Percentiles rank a stretch among this genome's conserved stretches.
Evolutionary conservation across 2,113 vertebrate species (phyloP).

Genomic region (Phalacrocorax carbo): DNA sequence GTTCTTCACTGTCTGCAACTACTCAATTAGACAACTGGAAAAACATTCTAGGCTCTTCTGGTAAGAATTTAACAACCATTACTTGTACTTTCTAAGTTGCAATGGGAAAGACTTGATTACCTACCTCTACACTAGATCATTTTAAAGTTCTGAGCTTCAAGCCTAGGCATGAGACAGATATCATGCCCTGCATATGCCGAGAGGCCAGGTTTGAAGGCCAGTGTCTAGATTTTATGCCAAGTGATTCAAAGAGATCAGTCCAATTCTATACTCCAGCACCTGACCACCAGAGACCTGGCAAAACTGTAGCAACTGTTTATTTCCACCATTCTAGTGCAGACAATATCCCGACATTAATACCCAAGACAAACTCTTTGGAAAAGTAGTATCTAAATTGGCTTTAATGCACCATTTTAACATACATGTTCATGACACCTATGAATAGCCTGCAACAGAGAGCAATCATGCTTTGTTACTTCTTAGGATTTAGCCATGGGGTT

Average conservation of each 20-base stretch:
- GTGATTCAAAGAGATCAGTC: neutral
- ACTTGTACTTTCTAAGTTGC: neutral
- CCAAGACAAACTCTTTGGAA: neutral
- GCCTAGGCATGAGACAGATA: neutral
- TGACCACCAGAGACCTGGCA: neutral
- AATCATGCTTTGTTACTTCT: neutral
- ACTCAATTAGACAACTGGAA: neutral
- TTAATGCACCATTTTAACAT: neutral
- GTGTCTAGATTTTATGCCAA: neutral
- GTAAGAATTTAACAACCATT: neutral
- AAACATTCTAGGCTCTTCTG: neutral
- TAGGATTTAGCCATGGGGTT: neutral
- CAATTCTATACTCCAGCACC: neutral
- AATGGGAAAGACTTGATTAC: neutral
- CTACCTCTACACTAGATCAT: neutral
- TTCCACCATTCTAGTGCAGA: neutral
- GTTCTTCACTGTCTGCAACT: neutral
- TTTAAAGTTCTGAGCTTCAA: neutral
- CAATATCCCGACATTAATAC: neutral
- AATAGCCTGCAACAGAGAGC: neutral
- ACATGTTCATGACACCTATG: neutral
- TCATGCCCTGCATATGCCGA: fast-evolving
- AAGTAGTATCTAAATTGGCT: neutral
- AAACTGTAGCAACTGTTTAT: neutral
- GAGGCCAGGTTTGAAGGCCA: neutral